Base-by-base conservation (phyloP, 2,888 invertebrate genomes). In the Torymus aiolomorphi region DNA sequence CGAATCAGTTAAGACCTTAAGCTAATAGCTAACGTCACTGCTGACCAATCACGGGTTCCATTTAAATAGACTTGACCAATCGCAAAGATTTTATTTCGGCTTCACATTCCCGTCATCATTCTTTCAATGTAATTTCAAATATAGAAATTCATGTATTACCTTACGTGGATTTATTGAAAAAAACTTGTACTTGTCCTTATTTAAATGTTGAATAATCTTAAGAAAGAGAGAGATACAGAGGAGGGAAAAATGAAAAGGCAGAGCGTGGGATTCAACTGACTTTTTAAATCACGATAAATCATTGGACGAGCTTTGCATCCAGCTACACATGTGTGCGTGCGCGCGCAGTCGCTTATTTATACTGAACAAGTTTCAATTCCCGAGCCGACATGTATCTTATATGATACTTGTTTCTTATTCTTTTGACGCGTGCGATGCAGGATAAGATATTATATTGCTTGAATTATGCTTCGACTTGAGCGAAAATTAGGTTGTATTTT, bases 231-330 rank as follows among this genome's bases (percentile, higher is more conserved):
- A 52, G 16, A 31, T 10, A 31, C 20, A 59, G 57, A 51, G 51
- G 49, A 51, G 20, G 12, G 16, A 52, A 52, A 59, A 56, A 56
- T 57, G 49, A 59, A 70, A n/a, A 54, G 13, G 16, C 2, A 42
- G 16, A 18, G 56, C 49, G 65, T 57, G 56, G 56, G 56, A 56
- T 74, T 65, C 65, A 24, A 14, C 18, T 63, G n/a, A 63, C 54
- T 73, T 74, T 65, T 69, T 52, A 49, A 54, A 69, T 69, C 61
- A 42, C 69, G 67, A 76, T 76, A 76, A 76, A 76, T 69, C 69
- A 31, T 54, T 31, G 24, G 24, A 24, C 56, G 42, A 74, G 56
- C 42, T 74, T 65, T 56, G 16, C 56, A 65, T 62, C 14, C 57
- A 24, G 52, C 20, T 24, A 20, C 51, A 51, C 14, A 52, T 24